phyloP scores from a whole-genome alignment of 2,888 invertebrate species.

The Cephus pygmeus region DNA sequence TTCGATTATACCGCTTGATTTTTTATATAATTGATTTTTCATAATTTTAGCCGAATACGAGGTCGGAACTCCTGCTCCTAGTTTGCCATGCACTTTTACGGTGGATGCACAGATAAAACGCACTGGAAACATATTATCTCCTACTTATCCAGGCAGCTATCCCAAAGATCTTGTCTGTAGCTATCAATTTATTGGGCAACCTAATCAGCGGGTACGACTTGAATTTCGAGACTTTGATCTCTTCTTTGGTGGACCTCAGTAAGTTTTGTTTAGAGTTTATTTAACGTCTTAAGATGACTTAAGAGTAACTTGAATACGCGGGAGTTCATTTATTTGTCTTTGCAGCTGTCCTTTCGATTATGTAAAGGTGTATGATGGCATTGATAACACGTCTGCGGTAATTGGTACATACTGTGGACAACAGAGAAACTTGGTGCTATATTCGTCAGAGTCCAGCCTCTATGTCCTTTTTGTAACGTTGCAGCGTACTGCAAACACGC shows the following conservation, averaged over 20 bases:
- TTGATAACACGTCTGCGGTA: slow-evolving; percentile 86
- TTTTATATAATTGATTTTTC: slow-evolving; percentile 13
- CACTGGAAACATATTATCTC: slow-evolving; percentile 91
- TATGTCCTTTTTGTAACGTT: slow-evolving; percentile 93
- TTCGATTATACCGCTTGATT: not conserved
- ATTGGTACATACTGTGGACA: slow-evolving; percentile 98
- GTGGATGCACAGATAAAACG: slow-evolving; percentile 79
- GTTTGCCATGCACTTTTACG: slow-evolving; percentile 88
- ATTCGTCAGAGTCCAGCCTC: slow-evolving; percentile 91
- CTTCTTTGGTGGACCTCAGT: slow-evolving; percentile 99
- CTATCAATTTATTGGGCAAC: slow-evolving; percentile 91
- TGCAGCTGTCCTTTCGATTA: slow-evolving; percentile 98
- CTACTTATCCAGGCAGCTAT: slow-evolving; percentile 99
- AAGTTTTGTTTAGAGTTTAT: slow-evolving; percentile 67
- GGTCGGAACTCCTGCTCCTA: slow-evolving; percentile 88
- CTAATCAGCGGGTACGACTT: slow-evolving; percentile 91
- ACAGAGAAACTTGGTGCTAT: slow-evolving; percentile 94
- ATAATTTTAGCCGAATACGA: slow-evolving; percentile 84
- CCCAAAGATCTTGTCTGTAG: slow-evolving; percentile 95
- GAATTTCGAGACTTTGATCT: slow-evolving; percentile 98
- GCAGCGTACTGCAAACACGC: slow-evolving; percentile 90
- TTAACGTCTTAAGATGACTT: not conserved
- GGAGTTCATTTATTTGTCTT: slow-evolving; percentile 25
- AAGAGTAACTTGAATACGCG: not conserved
- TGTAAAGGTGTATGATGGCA: slow-evolving; percentile 96